Evolutionary conservation across 2,888 invertebrate genomes (phyloP).

Genomic region (Tetanocera ferruginea): DNA sequence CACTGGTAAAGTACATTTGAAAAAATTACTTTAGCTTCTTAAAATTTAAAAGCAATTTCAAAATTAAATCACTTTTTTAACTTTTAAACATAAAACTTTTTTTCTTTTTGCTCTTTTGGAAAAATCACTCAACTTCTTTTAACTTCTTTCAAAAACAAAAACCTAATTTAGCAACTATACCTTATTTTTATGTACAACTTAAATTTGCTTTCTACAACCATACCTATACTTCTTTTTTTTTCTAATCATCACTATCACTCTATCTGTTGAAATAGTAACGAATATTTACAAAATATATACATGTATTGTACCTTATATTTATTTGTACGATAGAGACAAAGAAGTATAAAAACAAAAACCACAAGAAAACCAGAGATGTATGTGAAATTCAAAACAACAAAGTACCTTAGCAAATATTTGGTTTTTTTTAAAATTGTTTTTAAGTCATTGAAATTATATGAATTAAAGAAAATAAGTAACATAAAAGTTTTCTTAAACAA

Average conservation of each 20-base stretch:
- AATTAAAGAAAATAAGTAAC: not conserved
- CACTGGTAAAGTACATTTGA: not conserved
- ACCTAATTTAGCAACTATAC: not conserved
- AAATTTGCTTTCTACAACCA: not conserved
- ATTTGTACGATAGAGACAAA: not conserved
- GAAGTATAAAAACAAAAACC: not conserved
- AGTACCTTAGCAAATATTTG: constrained; percentile 25
- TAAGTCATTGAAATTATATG: constrained; percentile 1
- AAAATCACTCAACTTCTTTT: no score
- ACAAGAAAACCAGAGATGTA: not conserved
- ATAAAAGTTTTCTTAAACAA: constrained; percentile 8
- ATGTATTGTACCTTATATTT: constrained; percentile 17
- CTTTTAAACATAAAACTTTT: no score
- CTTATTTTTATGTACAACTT: not conserved
- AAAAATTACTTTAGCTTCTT: no score
- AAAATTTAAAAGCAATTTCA: no score
- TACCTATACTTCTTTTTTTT: not conserved
- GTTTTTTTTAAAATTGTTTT: constrained; percentile 7
- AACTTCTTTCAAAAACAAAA: no score
- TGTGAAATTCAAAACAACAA: constrained; percentile 27
- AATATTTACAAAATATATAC: not conserved
- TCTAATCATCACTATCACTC: not conserved
- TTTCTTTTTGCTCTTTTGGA: no score
- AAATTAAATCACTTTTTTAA: no score
- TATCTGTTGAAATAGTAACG: not conserved